Conservation (phyloP, 2,888 invertebrate genomes). For the Epinotia brunnichana region DNA sequence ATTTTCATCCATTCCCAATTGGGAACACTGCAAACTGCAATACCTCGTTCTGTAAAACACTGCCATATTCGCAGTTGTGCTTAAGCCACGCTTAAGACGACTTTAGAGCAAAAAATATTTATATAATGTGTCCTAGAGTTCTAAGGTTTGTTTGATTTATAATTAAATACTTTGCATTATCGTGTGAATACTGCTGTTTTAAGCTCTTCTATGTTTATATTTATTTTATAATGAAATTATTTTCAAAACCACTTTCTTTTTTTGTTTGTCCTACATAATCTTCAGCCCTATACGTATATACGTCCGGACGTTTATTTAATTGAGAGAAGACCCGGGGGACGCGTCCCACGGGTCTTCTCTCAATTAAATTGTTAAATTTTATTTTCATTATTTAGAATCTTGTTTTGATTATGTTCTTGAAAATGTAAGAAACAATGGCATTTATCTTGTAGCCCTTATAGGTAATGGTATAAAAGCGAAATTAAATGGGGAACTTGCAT, state of each 20-base stretch:
- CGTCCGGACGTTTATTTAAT: no score
- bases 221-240: slow-evolving; percentile 61
- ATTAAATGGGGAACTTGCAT: no score
- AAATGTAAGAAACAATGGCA: no score
- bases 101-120: slow-evolving; percentile 43
- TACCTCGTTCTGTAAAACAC: neutral
- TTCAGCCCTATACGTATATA: no score
- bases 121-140: slow-evolving; percentile 56
- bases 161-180: slow-evolving; percentile 62
- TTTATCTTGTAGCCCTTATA: no score
- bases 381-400: no score
- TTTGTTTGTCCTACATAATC: neutral
- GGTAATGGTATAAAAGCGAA: neutral
- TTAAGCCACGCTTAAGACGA: neutral
- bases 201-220: slow-evolving; percentile 66
- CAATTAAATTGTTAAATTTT: no score
- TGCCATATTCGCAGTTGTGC: neutral
- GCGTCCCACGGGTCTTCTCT: no score
- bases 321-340: no score
- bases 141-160: slow-evolving; percentile 43
- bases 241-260: slow-evolving; percentile 6
- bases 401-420: no score
- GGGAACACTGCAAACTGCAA: neutral
- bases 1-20: no score
- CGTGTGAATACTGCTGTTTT: slow-evolving; percentile 68